Conservation (phyloP, 2,888 invertebrate species). For the Xanthia togata region DNA sequence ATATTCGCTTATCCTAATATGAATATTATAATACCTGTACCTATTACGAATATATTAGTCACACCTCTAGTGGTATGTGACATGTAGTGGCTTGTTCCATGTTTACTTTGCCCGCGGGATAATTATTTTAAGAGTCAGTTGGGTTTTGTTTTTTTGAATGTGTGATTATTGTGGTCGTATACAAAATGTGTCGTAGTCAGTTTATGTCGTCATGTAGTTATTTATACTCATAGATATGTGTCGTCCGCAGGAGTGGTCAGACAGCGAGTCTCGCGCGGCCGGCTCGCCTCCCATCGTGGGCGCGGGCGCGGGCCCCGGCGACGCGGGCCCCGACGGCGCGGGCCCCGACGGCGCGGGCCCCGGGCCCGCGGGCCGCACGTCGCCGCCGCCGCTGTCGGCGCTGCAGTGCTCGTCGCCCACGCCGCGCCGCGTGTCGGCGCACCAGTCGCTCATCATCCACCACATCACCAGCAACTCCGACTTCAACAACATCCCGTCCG, state of each 20-base stretch:
- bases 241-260: slow-evolving; percentile 80
- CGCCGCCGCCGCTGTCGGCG: slow-evolving; percentile 86
- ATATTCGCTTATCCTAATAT: no score
- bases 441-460: slow-evolving; percentile 88
- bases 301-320: slow-evolving; percentile 5
- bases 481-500: slow-evolving; percentile 88
- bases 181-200: neutral
- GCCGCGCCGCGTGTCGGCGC: slow-evolving; percentile 87
- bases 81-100: no score
- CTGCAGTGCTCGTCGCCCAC: slow-evolving; percentile 88
- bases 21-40: no score
- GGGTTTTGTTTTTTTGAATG: no score
- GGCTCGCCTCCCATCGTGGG: slow-evolving; percentile 33
- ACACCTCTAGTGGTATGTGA: no score
- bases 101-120: no score
- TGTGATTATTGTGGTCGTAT: neutral
- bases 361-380: slow-evolving; percentile 68
- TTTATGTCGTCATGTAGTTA: neutral
- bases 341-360: slow-evolving; percentile 28
- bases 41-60: no score
- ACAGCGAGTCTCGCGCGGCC: slow-evolving; percentile 66
- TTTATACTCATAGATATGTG: neutral
- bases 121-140: neutral
- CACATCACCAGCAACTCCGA: slow-evolving; percentile 88
- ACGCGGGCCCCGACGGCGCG: slow-evolving; percentile 1